Base-by-base conservation (phyloP, 53 echinoderm and acorn worm genomes). In the Apostichopus leukothele region DNA sequence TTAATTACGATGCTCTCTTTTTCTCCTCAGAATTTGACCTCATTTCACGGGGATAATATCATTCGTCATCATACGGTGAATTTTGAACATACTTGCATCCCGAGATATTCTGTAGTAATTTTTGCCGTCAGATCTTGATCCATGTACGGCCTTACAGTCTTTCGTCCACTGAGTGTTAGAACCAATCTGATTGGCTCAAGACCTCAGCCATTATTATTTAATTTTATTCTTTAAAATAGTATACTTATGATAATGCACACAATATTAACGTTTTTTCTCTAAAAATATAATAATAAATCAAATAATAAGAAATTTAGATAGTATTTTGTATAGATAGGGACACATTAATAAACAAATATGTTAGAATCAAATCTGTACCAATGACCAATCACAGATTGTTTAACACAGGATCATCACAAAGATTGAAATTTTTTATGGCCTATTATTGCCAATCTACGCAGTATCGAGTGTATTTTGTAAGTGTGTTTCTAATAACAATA, bases 111-210 rank as follows among this genome's bases (percentile, higher is more conserved):
- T 55, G 11, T 55, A 2, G 81, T 59, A 81, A 81, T 55, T 81
- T 39, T 81, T 81, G 81, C 19, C 51, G 59, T 81, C 59, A 81
- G 81, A 81, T 54, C 55, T 81, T 59, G 77, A 54, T 54, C 23
- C 54, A 54, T 81, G 55, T 12, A 5, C 10, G 19, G 81, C 59
- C 60, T 63, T 18, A n/a, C 21, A 16, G 18, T 18, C 20, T 16
- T 71, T 71, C 71, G 71, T 71, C 20, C n/a, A 71, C 71, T 18
- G 13, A n/a, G n/a, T 5, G 20, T 19, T 5, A 16, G 20, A 19
- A 18, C 7, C 16, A 6, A n/a, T 71, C n/a, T 71, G 71, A 71
- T 71, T 71, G 71, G 71, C 71, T 71, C 3, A 71, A 71, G 10
- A 57, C 57, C 1, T 10, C 7, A 9, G 6, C 6, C 71, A 19